Evolutionary conservation across 92 coral and sea anemone species (phyloP).

Genomic region (Epizoanthus fatuus): DNA sequence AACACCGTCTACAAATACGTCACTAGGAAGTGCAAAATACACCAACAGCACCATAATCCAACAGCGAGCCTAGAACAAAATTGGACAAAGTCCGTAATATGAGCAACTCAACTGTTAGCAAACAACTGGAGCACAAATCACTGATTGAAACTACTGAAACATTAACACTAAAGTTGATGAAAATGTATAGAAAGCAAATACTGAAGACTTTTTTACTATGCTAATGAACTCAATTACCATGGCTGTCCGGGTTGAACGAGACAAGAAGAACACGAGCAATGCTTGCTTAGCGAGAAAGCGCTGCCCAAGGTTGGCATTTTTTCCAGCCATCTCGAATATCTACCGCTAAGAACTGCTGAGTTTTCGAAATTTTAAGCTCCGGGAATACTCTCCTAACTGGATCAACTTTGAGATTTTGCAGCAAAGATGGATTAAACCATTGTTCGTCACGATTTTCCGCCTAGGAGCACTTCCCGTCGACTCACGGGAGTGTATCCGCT

Average conservation of each 20-base stretch:
- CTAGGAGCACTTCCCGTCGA: slow-evolving; percentile 23
- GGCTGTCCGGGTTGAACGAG: not conserved
- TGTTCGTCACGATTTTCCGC: not conserved
- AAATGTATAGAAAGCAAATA: not conserved
- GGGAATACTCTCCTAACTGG: slow-evolving; percentile 26
- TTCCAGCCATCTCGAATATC: slow-evolving; percentile 20
- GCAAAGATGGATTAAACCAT: slow-evolving; percentile 7
- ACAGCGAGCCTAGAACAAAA: slow-evolving; percentile 36
- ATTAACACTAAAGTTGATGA: not conserved
- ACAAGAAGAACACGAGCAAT: not conserved
- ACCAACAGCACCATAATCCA: slow-evolving; percentile 22
- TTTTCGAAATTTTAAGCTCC: slow-evolving; percentile 1
- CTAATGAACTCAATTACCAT: not conserved
- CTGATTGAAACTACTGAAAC: not conserved
- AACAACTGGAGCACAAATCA: not conserved
- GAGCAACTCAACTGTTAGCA: not conserved
- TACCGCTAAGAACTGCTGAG: slow-evolving; percentile 17
- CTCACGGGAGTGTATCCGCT: not conserved
- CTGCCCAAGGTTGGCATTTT: not conserved
- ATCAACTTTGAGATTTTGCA: slow-evolving; percentile 18
- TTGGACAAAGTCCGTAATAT: not conserved
- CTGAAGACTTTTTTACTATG: no score
- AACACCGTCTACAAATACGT: slow-evolving; percentile 9
- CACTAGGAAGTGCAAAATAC: slow-evolving; percentile 34
- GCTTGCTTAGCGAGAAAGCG: not conserved